Evolutionary conservation across 2,113 vertebrate species (phyloP).

Genomic region (Ancistrus triradiatus): DNA sequence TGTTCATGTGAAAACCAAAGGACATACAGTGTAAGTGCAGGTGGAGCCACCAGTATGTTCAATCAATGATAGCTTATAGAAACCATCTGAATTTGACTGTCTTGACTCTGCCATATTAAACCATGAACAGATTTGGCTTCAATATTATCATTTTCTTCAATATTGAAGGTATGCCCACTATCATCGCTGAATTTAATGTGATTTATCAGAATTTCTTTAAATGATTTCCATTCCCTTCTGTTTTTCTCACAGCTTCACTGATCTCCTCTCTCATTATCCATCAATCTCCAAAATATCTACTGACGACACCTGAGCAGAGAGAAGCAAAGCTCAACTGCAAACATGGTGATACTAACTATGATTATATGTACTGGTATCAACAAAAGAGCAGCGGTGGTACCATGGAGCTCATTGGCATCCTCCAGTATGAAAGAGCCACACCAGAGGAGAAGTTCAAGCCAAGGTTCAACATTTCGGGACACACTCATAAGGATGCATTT

Average conservation of each 20-base stretch:
- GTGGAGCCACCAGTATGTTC: too few relatives aligned
- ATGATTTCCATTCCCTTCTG: background rate
- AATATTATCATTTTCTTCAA: background rate
- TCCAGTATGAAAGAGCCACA: background rate
- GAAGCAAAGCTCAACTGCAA: conserved; percentile 23
- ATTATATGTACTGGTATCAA: conserved; percentile 44
- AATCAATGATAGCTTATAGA: too few relatives aligned
- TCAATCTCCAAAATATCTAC: conserved; percentile 5
- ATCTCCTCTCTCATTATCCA: conserved; percentile 9
- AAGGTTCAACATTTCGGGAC: conserved; percentile 28
- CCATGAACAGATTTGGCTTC: background rate
- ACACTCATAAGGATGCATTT: conserved; percentile 19
- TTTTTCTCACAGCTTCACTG: conserved; percentile 1
- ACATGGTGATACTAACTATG: conserved; percentile 27
- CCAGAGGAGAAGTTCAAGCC: conserved; percentile 9
- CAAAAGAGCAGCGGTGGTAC: background rate
- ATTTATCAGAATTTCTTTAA: background rate
- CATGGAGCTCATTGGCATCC: conserved; percentile 33
- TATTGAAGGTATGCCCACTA: conserved; percentile 14
- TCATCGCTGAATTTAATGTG: background rate
- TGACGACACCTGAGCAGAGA: background rate
- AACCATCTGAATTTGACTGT: too few relatives aligned
- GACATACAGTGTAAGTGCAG: too few relatives aligned
- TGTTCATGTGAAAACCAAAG: too few relatives aligned
- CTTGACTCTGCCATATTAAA: too few relatives aligned